Evolutionary conservation across 2,113 vertebrate species (phyloP).

Genomic region (Australoheros scitulus): DNA sequence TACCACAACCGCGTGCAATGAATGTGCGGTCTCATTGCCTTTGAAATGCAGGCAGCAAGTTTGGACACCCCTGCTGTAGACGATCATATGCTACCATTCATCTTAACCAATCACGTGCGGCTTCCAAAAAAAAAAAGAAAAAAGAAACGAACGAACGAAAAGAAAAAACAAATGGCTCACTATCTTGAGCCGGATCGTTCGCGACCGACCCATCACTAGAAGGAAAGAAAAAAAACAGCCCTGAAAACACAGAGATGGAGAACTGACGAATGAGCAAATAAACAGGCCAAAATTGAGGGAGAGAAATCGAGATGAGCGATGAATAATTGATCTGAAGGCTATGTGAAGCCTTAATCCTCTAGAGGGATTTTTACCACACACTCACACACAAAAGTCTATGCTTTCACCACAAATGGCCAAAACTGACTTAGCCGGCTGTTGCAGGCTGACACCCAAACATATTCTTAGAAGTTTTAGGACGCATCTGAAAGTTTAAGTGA

Average conservation of each 20-base stretch:
- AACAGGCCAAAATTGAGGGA: neutral
- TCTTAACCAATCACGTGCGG: too few relatives aligned
- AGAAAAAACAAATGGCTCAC: too few relatives aligned
- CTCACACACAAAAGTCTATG: neutral
- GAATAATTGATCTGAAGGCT: slow-evolving; percentile 52
- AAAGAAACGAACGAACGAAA: too few relatives aligned
- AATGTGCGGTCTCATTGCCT: too few relatives aligned
- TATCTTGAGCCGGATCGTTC: too few relatives aligned
- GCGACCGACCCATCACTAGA: too few relatives aligned
- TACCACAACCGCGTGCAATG: too few relatives aligned
- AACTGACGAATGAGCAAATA: slow-evolving; percentile 15
- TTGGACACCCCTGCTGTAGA: too few relatives aligned
- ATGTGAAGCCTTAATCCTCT: neutral
- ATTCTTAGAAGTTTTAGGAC: neutral
- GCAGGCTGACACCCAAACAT: neutral
- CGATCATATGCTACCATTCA: too few relatives aligned
- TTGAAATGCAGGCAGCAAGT: too few relatives aligned
- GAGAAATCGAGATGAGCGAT: slow-evolving; percentile 17
- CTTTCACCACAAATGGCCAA: slow-evolving; percentile 1
- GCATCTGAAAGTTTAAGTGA: slow-evolving; percentile 4
- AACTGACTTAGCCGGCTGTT: neutral
- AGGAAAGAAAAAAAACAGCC: neutral
- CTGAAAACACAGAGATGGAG: neutral
- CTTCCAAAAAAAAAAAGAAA: too few relatives aligned
- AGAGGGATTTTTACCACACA: neutral